A percentile compares a stretch with the other conserved stretches of the same genome.
Evolutionary conservation across 2,113 vertebrate genomes (phyloP).

Genomic region (Harpagus bidentatus): DNA sequence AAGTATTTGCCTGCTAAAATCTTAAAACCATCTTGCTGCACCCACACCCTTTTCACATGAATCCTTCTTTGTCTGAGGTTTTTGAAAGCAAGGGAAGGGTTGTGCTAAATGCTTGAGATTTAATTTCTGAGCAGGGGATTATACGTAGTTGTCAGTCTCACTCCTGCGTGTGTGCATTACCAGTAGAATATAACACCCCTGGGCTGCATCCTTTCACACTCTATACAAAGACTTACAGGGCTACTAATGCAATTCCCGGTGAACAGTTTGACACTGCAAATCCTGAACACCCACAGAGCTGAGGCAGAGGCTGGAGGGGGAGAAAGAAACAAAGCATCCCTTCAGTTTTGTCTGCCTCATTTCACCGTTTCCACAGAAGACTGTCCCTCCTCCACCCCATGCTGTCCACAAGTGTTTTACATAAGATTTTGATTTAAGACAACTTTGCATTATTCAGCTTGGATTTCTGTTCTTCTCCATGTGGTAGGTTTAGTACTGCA

Average conservation of each 20-base stretch:
- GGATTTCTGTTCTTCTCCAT: constrained; percentile 21
- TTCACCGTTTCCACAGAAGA: neutral
- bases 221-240: neutral
- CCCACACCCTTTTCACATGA: neutral
- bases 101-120: neutral
- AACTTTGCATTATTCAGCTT: constrained; percentile 23
- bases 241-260: neutral
- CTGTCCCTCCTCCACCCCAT: neutral
- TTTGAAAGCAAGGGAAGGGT: neutral
- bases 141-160: neutral
- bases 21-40: neutral
- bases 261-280: neutral
- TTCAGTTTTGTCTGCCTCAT: neutral
- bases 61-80: neutral
- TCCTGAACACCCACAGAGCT: neutral
- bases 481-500: constrained; percentile 31
- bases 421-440: constrained; percentile 27
- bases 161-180: neutral
- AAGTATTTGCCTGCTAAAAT: neutral
- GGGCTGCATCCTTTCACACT: neutral
- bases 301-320: neutral
- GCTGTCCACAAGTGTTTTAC: constrained; percentile 4
- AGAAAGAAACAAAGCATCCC: neutral
- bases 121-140: neutral
- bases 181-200: neutral